Conservation (phyloP, 2,113 vertebrate genomes). For the Sinocyclocheilus anophthalmus region DNA sequence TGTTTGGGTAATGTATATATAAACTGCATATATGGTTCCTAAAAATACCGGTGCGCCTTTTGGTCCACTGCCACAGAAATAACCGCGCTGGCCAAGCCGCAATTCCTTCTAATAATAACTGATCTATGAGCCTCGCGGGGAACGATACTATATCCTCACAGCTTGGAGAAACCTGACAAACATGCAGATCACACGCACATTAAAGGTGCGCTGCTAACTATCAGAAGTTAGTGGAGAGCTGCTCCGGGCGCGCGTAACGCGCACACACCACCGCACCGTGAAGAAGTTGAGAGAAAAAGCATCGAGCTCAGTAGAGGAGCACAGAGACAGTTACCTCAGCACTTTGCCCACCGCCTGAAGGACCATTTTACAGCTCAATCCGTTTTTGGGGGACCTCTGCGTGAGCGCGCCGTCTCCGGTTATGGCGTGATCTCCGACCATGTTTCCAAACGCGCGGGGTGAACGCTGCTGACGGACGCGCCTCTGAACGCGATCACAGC, state of each 20-base stretch:
- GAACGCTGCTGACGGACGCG: not conserved
- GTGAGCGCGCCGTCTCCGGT: conserved; percentile 75
- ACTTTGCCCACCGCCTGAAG: conserved; percentile 93
- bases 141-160: not conserved
- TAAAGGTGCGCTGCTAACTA: not conserved
- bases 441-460: not conserved
- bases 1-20: not conserved
- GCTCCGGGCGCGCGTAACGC: not conserved
- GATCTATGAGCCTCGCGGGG: not conserved
- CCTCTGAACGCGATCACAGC: not conserved
- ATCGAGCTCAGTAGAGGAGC: not conserved
- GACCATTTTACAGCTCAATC: conserved; percentile 94
- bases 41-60: not conserved
- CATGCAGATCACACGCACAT: not conserved
- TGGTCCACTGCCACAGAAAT: not conserved
- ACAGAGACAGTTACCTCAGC: conserved; percentile 79
- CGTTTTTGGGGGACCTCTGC: conserved; percentile 80
- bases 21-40: not conserved
- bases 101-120: not conserved
- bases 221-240: not conserved
- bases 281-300: too few relatives aligned
- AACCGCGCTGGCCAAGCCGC: not conserved
- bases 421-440: conserved; percentile 75
- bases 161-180: not conserved
- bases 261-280: not conserved